Base-by-base conservation (phyloP, 2,113 vertebrate species). In the Podilymbus podiceps region DNA sequence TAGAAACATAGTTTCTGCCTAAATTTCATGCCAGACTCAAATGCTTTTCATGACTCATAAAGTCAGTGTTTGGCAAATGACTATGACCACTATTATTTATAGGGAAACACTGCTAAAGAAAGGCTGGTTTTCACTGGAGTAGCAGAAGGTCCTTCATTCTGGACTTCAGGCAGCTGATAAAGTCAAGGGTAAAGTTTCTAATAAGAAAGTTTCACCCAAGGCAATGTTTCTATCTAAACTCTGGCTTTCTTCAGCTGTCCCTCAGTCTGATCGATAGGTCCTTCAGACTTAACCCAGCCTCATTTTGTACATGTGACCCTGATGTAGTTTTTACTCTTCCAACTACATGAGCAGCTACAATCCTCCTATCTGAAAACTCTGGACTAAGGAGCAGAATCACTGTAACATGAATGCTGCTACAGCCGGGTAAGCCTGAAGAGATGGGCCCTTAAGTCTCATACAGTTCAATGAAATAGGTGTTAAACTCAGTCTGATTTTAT, bases 241-340 rank as follows among this genome's bases (percentile, higher is more conserved):
- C 59, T 76, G 85, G 27, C 25, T 85, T 89, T 85, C 53, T 91
- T 94, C 82, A 76, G 9, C 49, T 83, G 27, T 82, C 33, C 67
- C 30, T 59, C 17, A 24, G 62, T 33, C 74, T 76, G 52, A 91
- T 52, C 1, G 0, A 83, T 49, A 72, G 22, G 19, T 49, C 47
- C 46, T 67, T 76, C 33, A 56, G 66, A 22, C 25, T 59, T 42
- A 88, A 75, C 27, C 12, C 33, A 40, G 18, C 15, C 33, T 64
- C 11, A 4, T 64, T 83, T 52, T 68, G 24, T 30, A 68, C 55
- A 30, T 35, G 24, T 12, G 14, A 67, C 49, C 25, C 35, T 20
- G 23, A 62, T n/a, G 44, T 76, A 85, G 20, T 74, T 64, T 66
- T 77, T 35, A 44, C 31, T 66, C 56, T 80, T 86, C 31, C 46